Conservation (phyloP, 2,888 invertebrate species). For the Gerris lacustris region DNA sequence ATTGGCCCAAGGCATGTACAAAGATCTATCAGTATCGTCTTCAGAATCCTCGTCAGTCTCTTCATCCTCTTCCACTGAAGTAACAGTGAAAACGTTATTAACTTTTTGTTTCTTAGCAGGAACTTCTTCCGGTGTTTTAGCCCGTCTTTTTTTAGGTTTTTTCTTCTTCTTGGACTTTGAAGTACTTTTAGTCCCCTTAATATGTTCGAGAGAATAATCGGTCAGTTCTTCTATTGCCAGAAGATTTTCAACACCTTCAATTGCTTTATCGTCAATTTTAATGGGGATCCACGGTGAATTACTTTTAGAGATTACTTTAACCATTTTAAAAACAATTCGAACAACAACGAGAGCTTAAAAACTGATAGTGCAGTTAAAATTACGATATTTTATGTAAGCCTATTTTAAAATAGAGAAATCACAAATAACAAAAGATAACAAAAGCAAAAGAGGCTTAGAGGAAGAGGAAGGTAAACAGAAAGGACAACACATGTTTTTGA, state of each 20-base stretch:
- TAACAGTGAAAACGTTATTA: neutral
- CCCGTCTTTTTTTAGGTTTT: conserved; percentile 22
- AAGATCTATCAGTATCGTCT: conserved; percentile 10
- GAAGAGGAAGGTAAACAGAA: no score
- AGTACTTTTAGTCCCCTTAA: conserved; percentile 36
- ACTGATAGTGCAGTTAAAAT: no score
- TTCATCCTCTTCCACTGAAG: conserved; percentile 9
- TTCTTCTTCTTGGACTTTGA: conserved; percentile 29
- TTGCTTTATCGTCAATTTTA: conserved; percentile 45
- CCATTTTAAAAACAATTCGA: no score
- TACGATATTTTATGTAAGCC: no score
- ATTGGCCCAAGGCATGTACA: conserved; percentile 26
- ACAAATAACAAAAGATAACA: no score
- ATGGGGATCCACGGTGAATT: conserved; percentile 48
- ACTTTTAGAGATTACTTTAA: no score
- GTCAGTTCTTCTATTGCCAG: conserved; percentile 67
- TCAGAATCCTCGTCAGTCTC: conserved; percentile 3
- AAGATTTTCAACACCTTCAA: conserved; percentile 50
- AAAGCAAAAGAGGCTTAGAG: no score
- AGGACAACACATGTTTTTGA: no score
- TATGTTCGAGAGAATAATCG: conserved; percentile 48
- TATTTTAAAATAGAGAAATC: no score
- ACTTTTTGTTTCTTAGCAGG: neutral
- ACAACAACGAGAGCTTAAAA: no score
- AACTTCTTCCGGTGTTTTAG: conserved; percentile 5